Percentiles rank a stretch among this genome's conserved stretches.
Conservation (phyloP, 2,113 vertebrate genomes). For the Eulacestoma nigropectus region DNA sequence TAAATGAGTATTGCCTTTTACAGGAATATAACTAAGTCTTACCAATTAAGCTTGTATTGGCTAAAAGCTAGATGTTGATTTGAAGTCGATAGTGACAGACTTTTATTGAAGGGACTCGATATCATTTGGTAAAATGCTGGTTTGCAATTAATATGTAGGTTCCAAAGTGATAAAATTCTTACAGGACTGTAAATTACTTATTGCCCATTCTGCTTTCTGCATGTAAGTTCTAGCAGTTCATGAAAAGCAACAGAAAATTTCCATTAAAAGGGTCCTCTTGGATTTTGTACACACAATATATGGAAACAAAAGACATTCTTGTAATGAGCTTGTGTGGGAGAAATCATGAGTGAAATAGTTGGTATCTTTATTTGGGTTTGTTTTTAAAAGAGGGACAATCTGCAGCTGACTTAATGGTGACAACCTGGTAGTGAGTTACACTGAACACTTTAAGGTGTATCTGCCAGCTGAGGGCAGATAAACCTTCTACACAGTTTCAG, state of each 20-base stretch:
- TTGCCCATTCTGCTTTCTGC: background rate
- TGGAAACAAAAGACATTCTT: background rate
- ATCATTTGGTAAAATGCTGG: background rate
- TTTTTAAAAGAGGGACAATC: background rate
- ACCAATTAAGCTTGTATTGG: background rate
- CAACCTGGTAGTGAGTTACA: background rate
- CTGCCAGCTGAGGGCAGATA: background rate
- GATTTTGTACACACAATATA: background rate
- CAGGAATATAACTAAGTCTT: background rate
- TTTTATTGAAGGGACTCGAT: background rate
- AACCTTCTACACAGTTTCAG: background rate
- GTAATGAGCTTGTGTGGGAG: background rate
- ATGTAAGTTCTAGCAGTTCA: background rate
- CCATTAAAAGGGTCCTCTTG: background rate
- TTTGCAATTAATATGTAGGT: background rate
- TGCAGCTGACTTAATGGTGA: background rate
- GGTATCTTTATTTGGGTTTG: background rate
- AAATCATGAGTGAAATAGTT: background rate
- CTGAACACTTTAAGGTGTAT: background rate
- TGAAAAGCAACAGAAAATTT: background rate
- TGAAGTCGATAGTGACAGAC: background rate
- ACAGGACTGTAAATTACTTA: background rate
- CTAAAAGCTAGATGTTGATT: background rate
- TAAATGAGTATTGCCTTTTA: background rate
- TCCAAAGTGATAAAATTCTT: background rate